phyloP scores from a whole-genome alignment of 2,113 vertebrate genomes.

The Puffinus mauretanicus region DNA sequence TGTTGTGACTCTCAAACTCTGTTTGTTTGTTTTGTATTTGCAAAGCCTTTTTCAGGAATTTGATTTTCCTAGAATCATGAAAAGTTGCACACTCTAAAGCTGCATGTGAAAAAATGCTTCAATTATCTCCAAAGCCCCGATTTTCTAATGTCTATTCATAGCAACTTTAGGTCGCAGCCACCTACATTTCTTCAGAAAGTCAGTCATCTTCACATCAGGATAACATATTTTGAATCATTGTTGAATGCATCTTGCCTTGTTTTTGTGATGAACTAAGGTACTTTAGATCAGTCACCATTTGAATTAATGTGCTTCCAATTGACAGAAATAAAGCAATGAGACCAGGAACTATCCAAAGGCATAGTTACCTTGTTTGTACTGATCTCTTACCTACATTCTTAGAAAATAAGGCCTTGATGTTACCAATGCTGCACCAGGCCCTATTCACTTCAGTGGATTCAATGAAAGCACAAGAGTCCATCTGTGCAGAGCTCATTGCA shows the following conservation, averaged over 20 bases:
- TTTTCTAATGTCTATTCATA: constrained; percentile 39
- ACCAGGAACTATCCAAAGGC: neutral
- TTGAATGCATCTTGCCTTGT: constrained; percentile 39
- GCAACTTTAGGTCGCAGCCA: constrained; percentile 25
- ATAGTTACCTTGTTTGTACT: neutral
- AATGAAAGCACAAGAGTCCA: neutral
- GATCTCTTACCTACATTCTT: neutral
- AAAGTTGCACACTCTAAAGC: neutral
- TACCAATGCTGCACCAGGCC: neutral
- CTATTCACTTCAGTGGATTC: neutral
- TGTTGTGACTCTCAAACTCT: neutral
- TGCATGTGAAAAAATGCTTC: constrained; percentile 12
- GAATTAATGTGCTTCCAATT: neutral
- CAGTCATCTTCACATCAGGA: constrained; percentile 22
- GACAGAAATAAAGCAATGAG: constrained; percentile 36
- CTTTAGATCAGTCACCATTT: constrained; percentile 9
- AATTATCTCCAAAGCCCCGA: neutral
- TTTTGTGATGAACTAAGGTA: constrained; percentile 32
- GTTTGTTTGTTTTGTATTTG: neutral
- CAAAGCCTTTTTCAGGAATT: neutral
- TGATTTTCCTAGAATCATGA: constrained; percentile 5
- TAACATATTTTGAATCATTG: constrained; percentile 35
- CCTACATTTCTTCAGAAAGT: constrained; percentile 47
- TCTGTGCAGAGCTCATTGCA: neutral
- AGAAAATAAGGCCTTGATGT: neutral